Evolutionary conservation across 2,888 invertebrate genomes (phyloP).

Genomic region (Cremastinae sp.): DNA sequence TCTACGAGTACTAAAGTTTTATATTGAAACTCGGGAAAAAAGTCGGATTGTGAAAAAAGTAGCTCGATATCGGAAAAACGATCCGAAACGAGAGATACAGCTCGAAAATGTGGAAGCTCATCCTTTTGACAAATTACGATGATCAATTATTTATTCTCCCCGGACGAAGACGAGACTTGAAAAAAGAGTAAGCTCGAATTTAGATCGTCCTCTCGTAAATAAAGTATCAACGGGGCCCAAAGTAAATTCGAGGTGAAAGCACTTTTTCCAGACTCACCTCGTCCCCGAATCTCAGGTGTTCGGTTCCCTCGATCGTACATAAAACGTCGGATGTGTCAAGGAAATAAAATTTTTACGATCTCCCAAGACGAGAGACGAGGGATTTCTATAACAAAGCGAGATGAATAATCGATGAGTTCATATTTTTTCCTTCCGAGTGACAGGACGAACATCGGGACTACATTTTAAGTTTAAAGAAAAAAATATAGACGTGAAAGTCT

Average conservation of each 20-base stretch:
- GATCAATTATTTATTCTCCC: no score
- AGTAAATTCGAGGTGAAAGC: background rate
- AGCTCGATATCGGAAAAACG: no score
- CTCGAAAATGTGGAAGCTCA: no score
- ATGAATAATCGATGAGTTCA: conserved; percentile 47
- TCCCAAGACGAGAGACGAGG: conserved; percentile 12
- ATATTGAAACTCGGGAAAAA: no score
- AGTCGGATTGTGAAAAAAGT: no score
- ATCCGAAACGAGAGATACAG: no score
- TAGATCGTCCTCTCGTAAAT: background rate
- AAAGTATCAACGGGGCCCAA: background rate
- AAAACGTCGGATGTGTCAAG: background rate
- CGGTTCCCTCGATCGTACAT: background rate
- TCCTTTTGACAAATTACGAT: no score
- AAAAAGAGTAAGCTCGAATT: background rate
- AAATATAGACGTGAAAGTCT: no score
- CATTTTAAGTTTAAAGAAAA: no score
- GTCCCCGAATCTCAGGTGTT: conserved; percentile 13
- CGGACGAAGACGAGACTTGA: no score
- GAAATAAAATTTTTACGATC: conserved; percentile 17
- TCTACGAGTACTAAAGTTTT: no score
- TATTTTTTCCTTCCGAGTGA: conserved; percentile 16
- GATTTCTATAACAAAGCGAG: conserved; percentile 28
- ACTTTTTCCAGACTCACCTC: background rate
- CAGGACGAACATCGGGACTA: conserved; percentile 1